Evolutionary conservation across 2,113 vertebrate species (phyloP).

Genomic region (Nyctereutes procyonoides): DNA sequence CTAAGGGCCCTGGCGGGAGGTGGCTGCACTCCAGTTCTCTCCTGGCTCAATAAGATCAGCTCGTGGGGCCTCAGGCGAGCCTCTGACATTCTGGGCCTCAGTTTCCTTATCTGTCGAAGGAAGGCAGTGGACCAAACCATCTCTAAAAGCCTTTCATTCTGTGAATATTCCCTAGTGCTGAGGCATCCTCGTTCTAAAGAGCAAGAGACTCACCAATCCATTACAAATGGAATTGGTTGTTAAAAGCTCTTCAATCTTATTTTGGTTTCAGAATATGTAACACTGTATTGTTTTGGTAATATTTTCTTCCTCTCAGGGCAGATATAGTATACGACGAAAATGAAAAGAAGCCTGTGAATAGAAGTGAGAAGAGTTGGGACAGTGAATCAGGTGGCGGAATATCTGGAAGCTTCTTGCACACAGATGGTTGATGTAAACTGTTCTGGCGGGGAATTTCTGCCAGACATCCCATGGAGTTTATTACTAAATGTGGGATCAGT

Average conservation of each 20-base stretch:
- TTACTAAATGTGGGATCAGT: conserved; percentile 82
- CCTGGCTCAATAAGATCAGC: background rate
- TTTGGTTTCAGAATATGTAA: conserved; percentile 60
- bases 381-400: conserved; percentile 87
- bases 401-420: conserved; percentile 87
- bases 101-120: background rate
- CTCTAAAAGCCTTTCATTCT: background rate
- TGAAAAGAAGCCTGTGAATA: conserved; percentile 82
- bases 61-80: background rate
- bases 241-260: conserved; percentile 40
- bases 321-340: conserved; percentile 83
- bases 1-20: background rate
- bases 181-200: background rate
- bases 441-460: conserved; percentile 85
- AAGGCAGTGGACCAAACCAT: background rate
- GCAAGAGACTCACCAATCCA: background rate
- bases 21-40: background rate
- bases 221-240: background rate
- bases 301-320: conserved; percentile 77
- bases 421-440: conserved; percentile 88
- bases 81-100: background rate
- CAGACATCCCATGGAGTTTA: conserved; percentile 85
- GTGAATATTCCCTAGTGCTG: background rate
- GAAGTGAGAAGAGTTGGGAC: conserved; percentile 84
- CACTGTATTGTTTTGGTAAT: conserved; percentile 70